Percentiles rank a stretch among this genome's conserved stretches.
Evolutionary conservation across 2,888 invertebrate genomes (phyloP).

Genomic region (Augiades crinisus): DNA sequence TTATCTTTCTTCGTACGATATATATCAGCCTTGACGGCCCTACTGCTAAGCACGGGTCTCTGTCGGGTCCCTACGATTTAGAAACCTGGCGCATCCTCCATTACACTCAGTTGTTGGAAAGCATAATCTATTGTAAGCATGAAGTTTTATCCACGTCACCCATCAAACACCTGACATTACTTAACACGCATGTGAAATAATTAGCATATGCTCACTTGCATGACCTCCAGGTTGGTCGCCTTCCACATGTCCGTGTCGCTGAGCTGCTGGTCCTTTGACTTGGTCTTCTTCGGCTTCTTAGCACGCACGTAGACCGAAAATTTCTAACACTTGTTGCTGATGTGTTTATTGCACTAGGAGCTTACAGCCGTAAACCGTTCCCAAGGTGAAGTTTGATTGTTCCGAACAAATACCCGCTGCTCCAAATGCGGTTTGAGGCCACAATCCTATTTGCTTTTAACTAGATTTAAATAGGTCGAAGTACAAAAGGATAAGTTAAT

Average conservation of each 20-base stretch:
- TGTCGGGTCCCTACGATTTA: too few relatives aligned
- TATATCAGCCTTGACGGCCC: too few relatives aligned
- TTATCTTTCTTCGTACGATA: too few relatives aligned
- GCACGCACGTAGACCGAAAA: constrained; percentile 47
- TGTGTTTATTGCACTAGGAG: constrained; percentile 58
- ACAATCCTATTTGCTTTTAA: constrained; percentile 56
- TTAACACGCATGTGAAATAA: too few relatives aligned
- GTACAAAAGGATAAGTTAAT: constrained; percentile 53
- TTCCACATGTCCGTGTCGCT: constrained; percentile 70
- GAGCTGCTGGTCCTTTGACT: constrained; percentile 48
- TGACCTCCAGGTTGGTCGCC: constrained; percentile 67
- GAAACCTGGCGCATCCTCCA: too few relatives aligned
- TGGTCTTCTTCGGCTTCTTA: constrained; percentile 27
- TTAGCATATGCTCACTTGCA: constrained; percentile 65
- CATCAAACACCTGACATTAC: too few relatives aligned
- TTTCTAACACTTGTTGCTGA: constrained; percentile 60
- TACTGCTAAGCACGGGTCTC: too few relatives aligned
- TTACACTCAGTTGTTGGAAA: too few relatives aligned
- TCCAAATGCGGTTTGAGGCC: constrained; percentile 62
- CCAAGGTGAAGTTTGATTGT: constrained; percentile 73
- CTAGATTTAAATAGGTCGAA: constrained; percentile 60
- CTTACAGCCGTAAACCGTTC: constrained; percentile 59
- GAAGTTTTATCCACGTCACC: too few relatives aligned
- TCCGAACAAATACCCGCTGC: constrained; percentile 43
- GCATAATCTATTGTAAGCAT: too few relatives aligned